phyloP scores from a whole-genome alignment of 2,888 invertebrate genomes.

The Pollenia labialis region DNA sequence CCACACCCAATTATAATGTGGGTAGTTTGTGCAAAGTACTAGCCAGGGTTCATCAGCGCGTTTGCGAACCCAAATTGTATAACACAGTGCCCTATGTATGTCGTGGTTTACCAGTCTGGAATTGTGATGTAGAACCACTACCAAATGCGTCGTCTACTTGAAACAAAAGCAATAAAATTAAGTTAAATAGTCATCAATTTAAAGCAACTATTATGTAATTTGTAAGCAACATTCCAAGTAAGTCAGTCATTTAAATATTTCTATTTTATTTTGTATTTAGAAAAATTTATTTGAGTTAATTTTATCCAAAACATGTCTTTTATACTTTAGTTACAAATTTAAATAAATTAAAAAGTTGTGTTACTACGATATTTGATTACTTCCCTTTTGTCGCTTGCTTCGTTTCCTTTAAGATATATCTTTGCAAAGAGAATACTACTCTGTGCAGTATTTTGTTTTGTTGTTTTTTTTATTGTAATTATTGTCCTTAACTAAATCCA shows the following conservation, averaged over 20 bases:
- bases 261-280: slow-evolving; percentile 10
- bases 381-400: not conserved
- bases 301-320: not conserved
- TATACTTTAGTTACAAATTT: not conserved
- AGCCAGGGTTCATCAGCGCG: slow-evolving; percentile 78
- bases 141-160: slow-evolving; percentile 59
- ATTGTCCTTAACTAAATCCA: slow-evolving; percentile 48
- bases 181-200: too few relatives aligned
- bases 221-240: not conserved
- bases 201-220: too few relatives aligned
- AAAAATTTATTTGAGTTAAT: not conserved
- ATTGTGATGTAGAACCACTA: slow-evolving; percentile 77
- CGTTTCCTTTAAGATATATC: not conserved
- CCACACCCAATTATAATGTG: slow-evolving; percentile 75
- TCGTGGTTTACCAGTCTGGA: slow-evolving; percentile 81
- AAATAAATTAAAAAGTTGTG: slow-evolving; percentile 6
- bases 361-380: not conserved
- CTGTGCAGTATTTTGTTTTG: not conserved
- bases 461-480: slow-evolving; percentile 46
- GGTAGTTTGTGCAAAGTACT: slow-evolving; percentile 79
- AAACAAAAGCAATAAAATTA: not conserved
- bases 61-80: slow-evolving; percentile 77
- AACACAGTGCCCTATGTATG: slow-evolving; percentile 80
- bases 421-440: not conserved
- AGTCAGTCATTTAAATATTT: slow-evolving; percentile 32